phyloP scores from a whole-genome alignment of 2,888 invertebrate species.

The Orthonychiurus folsomi region DNA sequence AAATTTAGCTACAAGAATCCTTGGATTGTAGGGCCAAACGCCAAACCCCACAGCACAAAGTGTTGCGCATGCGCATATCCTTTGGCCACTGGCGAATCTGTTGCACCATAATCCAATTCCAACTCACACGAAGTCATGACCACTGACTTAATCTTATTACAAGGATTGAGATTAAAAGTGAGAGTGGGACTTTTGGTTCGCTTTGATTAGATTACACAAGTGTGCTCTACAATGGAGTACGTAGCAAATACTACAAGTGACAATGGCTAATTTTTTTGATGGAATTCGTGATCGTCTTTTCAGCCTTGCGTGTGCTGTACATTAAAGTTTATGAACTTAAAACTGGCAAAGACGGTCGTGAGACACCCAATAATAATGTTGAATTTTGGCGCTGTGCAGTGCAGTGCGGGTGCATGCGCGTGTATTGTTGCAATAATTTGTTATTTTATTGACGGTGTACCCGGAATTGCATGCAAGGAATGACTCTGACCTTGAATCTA shows the following conservation, averaged over 20 bases:
- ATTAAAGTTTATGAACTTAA: not conserved
- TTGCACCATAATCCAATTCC: not conserved
- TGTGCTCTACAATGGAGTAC: not conserved
- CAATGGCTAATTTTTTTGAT: not conserved
- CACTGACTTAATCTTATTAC: not conserved
- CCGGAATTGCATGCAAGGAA: too few species aligned
- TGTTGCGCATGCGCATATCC: too few species aligned
- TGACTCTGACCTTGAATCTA: not conserved
- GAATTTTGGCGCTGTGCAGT: too few species aligned
- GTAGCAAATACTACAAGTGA: too few species aligned
- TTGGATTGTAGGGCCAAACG: not conserved
- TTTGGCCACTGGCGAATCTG: not conserved
- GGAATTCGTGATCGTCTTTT: not conserved
- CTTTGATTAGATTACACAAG: not conserved
- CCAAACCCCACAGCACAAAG: too few species aligned
- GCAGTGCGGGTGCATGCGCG: too few species aligned
- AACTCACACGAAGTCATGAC: not conserved
- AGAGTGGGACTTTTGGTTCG: not conserved
- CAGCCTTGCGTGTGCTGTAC: not conserved
- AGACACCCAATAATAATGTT: too few species aligned
- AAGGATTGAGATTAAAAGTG: not conserved
- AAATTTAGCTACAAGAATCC: not conserved
- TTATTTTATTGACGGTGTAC: too few species aligned
- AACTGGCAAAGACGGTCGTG: not conserved
- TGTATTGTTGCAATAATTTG: too few species aligned